These are phyloP conservation scores for Mastomys coucha DNA, from an alignment of 2,113 vertebrate genomes.

Conservation along the genomic window DNA sequence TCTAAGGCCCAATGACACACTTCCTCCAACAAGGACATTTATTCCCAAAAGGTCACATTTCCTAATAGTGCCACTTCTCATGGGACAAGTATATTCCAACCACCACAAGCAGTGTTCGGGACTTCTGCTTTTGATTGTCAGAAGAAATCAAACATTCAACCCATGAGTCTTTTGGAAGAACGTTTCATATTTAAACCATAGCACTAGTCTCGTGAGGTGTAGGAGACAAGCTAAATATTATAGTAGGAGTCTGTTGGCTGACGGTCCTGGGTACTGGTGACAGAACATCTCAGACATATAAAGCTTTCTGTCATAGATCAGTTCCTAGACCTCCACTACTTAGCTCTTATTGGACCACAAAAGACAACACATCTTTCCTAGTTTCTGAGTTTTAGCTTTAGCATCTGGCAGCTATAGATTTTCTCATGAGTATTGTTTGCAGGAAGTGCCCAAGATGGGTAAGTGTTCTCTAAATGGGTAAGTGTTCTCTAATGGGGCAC, in stretches of 20 bases:
- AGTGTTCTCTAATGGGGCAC: neutral
- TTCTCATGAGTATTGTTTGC: neutral
- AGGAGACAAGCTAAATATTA: neutral
- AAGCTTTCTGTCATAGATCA: neutral
- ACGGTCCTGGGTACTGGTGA: neutral
- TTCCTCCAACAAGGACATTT: no score
- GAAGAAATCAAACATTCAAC: neutral
- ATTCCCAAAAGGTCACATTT: no score
- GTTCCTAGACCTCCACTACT: neutral
- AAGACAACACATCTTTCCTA: neutral
- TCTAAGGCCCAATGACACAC: no score
- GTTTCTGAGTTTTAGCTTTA: neutral
- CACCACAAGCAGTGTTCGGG: neutral
- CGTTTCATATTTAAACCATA: neutral
- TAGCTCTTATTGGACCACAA: neutral
- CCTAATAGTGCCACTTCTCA: no score
- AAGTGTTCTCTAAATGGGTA: no score
- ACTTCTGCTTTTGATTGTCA: slow-evolving; percentile 36
- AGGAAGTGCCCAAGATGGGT: neutral
- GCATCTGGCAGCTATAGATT: neutral
- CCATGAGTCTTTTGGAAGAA: neutral
- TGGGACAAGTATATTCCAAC: no score
- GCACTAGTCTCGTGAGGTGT: neutral
- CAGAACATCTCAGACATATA: neutral
- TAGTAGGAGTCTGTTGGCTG: neutral